Conservation (phyloP, 2,113 vertebrate species). For the Labeo catla region DNA sequence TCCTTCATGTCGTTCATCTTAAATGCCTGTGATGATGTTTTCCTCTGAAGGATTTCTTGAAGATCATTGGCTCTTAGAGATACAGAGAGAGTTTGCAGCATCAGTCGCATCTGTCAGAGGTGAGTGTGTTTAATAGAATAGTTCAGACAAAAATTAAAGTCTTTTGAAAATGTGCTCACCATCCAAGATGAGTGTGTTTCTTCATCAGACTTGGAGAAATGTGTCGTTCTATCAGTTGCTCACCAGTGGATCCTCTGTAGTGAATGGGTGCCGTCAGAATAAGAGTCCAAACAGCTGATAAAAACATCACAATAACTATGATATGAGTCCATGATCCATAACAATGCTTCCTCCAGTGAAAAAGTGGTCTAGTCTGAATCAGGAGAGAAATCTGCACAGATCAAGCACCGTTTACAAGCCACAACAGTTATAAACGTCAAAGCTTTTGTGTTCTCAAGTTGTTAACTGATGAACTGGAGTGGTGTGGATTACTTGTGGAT, state of each 20-base stretch:
- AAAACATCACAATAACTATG: neutral
- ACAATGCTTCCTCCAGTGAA: no score
- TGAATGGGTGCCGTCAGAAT: neutral
- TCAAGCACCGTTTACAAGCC: no score
- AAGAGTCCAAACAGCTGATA: neutral
- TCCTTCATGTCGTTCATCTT: neutral
- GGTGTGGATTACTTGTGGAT: no score
- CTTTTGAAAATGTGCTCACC: neutral
- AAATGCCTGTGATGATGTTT: neutral
- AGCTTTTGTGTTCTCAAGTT: no score
- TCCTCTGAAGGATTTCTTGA: constrained; percentile 2
- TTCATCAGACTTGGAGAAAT: neutral
- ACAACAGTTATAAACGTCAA: no score
- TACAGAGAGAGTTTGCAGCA: neutral
- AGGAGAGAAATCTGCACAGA: no score
- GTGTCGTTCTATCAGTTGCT: no score
- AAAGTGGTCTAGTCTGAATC: no score
- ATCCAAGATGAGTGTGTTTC: no score
- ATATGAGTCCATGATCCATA: no score
- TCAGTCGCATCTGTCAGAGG: constrained; percentile 8
- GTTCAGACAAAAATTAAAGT: neutral
- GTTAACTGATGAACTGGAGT: no score
- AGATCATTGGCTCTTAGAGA: constrained; percentile 14
- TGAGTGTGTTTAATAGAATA: neutral
- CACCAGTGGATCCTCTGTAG: neutral